phyloP scores from a whole-genome alignment of 2,888 invertebrate species.

The Hydraecia micacea region DNA sequence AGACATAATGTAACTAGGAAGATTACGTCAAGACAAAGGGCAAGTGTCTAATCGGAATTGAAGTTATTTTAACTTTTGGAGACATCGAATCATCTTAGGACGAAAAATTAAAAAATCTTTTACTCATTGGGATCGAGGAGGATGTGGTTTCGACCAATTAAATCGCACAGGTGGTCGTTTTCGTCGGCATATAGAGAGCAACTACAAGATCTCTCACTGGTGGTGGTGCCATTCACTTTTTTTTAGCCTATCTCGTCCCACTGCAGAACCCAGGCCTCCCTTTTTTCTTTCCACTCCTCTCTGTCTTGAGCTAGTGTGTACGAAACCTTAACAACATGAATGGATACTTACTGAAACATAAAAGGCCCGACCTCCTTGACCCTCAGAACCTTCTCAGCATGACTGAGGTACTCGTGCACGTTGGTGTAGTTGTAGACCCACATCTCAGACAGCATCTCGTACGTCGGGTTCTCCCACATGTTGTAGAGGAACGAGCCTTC shows the following conservation, averaged over 20 bases:
- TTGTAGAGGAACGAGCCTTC: constrained; percentile 91
- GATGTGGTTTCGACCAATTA: background rate
- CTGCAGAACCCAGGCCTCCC: background rate
- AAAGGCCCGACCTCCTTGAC: constrained; percentile 95
- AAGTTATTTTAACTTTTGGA: background rate
- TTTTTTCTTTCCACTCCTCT: background rate
- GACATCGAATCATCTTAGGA: background rate
- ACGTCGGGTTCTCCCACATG: constrained; percentile 93
- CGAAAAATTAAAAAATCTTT: background rate
- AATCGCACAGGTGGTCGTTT: background rate
- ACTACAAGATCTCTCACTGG: background rate
- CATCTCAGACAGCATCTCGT: constrained; percentile 92
- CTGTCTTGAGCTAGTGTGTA: background rate
- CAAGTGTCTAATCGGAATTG: background rate
- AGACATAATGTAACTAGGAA: constrained; percentile 7
- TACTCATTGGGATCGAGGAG: background rate
- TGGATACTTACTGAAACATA: constrained; percentile 93
- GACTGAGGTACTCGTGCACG: constrained; percentile 91
- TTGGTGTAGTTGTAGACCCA: constrained; percentile 96
- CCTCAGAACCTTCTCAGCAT: constrained; percentile 91
- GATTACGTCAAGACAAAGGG: constrained; percentile 1
- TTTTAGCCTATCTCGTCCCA: too few relatives aligned
- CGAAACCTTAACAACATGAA: background rate
- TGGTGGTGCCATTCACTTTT: background rate
- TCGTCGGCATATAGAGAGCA: background rate